Percentiles rank a stretch among this genome's conserved stretches.
These are phyloP conservation scores for Bathybates hornii DNA, from an alignment of 2,113 vertebrate genomes.

Conservation along the genomic window DNA sequence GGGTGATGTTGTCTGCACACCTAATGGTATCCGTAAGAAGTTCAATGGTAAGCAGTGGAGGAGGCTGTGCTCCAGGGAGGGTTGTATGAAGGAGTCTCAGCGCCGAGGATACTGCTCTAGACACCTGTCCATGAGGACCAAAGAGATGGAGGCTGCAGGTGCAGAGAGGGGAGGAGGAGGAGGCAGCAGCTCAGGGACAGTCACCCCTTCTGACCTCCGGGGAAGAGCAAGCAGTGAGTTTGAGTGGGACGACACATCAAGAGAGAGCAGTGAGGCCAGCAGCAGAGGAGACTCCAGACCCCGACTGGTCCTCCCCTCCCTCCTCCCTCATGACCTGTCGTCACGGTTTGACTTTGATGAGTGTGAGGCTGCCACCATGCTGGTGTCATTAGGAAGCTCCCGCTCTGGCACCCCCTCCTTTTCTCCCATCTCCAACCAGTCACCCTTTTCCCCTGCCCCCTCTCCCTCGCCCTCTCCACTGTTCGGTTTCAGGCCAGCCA, in stretches of 20 bases:
- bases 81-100: constrained; percentile 93
- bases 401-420: constrained; percentile 86
- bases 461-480: constrained; percentile 87
- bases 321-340: constrained; percentile 75
- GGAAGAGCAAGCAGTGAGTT: constrained; percentile 80
- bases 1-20: constrained; percentile 88
- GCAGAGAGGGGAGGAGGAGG: constrained; percentile 76
- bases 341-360: constrained; percentile 88
- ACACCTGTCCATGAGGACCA: constrained; percentile 90
- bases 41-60: constrained; percentile 95
- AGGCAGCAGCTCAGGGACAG: constrained; percentile 73
- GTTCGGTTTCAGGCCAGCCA: constrained; percentile 86
- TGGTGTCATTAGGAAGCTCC: constrained; percentile 87
- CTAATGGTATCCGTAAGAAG: constrained; percentile 89
- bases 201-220: constrained; percentile 72
- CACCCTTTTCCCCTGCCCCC: constrained; percentile 85
- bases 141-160: constrained; percentile 84
- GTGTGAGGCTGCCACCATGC: constrained; percentile 90
- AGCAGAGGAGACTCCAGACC: constrained; percentile 82
- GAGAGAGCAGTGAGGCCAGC: constrained; percentile 83
- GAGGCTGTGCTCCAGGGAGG: constrained; percentile 86
- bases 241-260: constrained; percentile 86
- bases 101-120: constrained; percentile 88
- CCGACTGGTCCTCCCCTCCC: constrained; percentile 67
- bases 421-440: constrained; percentile 87